These are phyloP conservation scores for Dreissena rostriformis DNA, from an alignment of 1,140 invertebrate species.

Conservation along the genomic window DNA sequence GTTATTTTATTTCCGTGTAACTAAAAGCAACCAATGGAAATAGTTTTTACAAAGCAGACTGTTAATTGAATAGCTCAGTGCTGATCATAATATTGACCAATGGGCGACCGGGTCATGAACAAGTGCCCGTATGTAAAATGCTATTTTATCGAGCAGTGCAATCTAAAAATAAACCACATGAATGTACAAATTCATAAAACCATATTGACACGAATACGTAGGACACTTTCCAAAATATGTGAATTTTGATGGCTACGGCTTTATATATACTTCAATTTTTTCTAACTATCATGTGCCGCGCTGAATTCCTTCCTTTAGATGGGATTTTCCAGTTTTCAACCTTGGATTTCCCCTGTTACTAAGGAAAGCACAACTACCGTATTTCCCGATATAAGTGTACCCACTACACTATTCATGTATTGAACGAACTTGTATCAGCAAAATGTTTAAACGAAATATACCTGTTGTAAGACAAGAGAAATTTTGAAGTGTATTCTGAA, in stretches of 20 bases:
- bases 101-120: conserved; percentile 54
- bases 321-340: not conserved
- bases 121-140: conserved; percentile 57
- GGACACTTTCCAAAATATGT: not conserved
- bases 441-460: too few relatives aligned
- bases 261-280: not conserved
- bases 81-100: conserved; percentile 52
- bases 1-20: not conserved
- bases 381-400: too few relatives aligned
- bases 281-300: not conserved
- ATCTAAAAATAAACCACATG: conserved; percentile 40
- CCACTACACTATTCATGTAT: too few relatives aligned
- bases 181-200: conserved; percentile 16
- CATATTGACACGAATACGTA: not conserved
- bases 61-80: conserved; percentile 57
- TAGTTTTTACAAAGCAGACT: conserved; percentile 1
- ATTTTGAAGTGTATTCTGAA: too few relatives aligned
- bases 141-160: conserved; percentile 36
- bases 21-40: conserved; percentile 36
- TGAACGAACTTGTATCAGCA: too few relatives aligned
- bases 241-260: not conserved
- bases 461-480: too few relatives aligned
- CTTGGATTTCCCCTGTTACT: conserved; percentile 53
- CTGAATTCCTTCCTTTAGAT: not conserved
- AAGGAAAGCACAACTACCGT: conserved; percentile 23